Conservation (phyloP, 2,797 vertebrate species). For the Triplophysa bombifrons region DNA sequence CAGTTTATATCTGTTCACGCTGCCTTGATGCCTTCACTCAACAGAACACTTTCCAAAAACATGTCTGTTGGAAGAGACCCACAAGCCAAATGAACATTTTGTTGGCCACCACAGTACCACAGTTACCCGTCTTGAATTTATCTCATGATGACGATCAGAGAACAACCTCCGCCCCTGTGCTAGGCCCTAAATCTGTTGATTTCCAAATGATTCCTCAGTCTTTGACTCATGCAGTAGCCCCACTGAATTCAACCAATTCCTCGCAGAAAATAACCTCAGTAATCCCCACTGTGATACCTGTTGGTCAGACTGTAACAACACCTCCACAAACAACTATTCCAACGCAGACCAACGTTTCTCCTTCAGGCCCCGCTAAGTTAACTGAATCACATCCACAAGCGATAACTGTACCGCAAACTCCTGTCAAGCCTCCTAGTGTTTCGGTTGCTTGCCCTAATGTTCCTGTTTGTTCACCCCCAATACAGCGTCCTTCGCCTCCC, state of each 20-base stretch:
- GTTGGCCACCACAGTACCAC: neutral
- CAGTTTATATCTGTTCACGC: conserved; percentile 45
- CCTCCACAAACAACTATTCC: neutral
- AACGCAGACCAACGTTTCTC: conserved; percentile 2
- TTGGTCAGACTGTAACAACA: neutral
- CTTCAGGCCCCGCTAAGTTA: neutral
- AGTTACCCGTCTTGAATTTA: neutral
- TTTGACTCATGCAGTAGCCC: neutral
- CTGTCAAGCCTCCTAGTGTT: conserved; percentile 2
- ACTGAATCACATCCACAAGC: neutral
- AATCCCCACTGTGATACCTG: neutral
- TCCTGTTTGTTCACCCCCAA: neutral
- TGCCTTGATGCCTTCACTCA: conserved; percentile 52
- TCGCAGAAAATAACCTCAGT: neutral
- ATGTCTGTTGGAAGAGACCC: conserved; percentile 40
- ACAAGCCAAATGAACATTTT: neutral
- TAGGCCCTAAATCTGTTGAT: neutral
- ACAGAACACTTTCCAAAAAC: conserved; percentile 40
- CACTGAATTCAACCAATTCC: neutral
- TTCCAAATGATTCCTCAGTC: neutral
- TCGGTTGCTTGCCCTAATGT: neutral
- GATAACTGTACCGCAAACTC: conserved; percentile 6
- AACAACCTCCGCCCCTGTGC: neutral
- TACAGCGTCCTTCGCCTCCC: neutral
- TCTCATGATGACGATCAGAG: neutral